These are phyloP conservation scores for Watsonalla binaria DNA, from an alignment of 2,888 invertebrate genomes.

Conservation along the genomic window DNA sequence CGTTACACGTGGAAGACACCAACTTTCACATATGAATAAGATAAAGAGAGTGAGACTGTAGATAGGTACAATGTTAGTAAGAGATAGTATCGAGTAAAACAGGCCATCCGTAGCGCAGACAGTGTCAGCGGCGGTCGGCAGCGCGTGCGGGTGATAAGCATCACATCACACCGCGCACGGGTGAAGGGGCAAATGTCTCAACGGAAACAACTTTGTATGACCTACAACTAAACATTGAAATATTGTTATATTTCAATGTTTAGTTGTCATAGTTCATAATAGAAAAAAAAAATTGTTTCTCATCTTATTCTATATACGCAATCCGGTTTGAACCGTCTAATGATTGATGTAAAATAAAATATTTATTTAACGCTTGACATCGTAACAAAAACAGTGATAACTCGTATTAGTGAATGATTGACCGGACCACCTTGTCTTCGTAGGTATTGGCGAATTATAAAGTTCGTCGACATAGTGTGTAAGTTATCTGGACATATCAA, in stretches of 20 bases:
- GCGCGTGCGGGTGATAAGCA: slow-evolving; percentile 29
- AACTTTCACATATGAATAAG: no score
- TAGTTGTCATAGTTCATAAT: no score
- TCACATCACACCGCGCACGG: slow-evolving; percentile 16
- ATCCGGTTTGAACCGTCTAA: not conserved
- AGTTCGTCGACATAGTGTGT: slow-evolving; percentile 12
- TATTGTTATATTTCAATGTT: not conserved
- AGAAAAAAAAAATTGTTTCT: no score
- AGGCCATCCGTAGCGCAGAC: not conserved
- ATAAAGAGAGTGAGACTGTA: no score
- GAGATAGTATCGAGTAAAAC: not conserved
- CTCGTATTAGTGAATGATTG: slow-evolving; percentile 9
- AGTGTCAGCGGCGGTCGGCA: slow-evolving; percentile 4
- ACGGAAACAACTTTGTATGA: slow-evolving; percentile 2
- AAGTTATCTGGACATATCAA: not conserved
- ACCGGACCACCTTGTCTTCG: slow-evolving; percentile 21
- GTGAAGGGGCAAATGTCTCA: slow-evolving; percentile 26
- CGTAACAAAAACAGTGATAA: not conserved
- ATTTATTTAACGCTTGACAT: not conserved
- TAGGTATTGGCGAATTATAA: slow-evolving; percentile 2
- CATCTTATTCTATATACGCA: no score
- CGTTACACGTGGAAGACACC: no score
- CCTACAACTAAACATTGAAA: not conserved
- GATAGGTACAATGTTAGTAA: not conserved
- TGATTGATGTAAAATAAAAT: not conserved